Base-by-base conservation (phyloP, 2,797 vertebrate genomes). In the Chelon auratus region DNA sequence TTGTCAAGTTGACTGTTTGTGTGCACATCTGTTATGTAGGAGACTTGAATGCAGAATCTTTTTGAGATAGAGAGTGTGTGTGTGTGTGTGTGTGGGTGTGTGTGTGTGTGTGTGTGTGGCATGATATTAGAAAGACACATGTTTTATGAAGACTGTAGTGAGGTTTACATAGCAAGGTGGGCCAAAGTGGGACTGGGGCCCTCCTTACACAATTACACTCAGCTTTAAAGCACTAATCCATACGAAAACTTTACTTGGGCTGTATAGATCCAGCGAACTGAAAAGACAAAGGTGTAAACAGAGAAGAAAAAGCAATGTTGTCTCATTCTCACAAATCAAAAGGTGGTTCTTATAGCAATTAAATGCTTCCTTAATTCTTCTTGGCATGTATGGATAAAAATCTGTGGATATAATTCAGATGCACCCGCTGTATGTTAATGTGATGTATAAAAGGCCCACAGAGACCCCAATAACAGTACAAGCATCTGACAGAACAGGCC, bases 1-100 rank as follows among this genome's bases (percentile, higher is more conserved):
- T 81, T 84, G 87, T 91, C 85, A 89, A 84, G 71, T 84, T 74
- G 77, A 86, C 80, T 81, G 89, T 81, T 84, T 87, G 78, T 77
- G 73, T 30, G 75, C 37, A 20, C 81, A 87, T 89, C 84, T 86
- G 83, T 78, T 90, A 66, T 82, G 88, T 80, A 82, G 83, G 77
- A 84, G 89, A 88, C 72, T 80, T 84, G 82, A 87, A 88, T 86
- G 69, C 77, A 78, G 57, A 87, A 66, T 59, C 24, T 72, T 62
- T 64, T 55, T 50, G 7, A 22, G 3, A 54, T 62, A 75, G 9
- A 18, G 51, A n/a, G 75, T 20, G 51, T 30, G 48, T 14, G 39
- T 20, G 45, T 51, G 6, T 20, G 43, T 61, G 47, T 36, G 52
- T 70, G 26, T 55, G 42, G 18, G 45, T 24, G 57, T 20, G 54